Evolutionary conservation across 2,113 vertebrate species (phyloP).

Genomic region (Machaerirhynchus nigripectus): DNA sequence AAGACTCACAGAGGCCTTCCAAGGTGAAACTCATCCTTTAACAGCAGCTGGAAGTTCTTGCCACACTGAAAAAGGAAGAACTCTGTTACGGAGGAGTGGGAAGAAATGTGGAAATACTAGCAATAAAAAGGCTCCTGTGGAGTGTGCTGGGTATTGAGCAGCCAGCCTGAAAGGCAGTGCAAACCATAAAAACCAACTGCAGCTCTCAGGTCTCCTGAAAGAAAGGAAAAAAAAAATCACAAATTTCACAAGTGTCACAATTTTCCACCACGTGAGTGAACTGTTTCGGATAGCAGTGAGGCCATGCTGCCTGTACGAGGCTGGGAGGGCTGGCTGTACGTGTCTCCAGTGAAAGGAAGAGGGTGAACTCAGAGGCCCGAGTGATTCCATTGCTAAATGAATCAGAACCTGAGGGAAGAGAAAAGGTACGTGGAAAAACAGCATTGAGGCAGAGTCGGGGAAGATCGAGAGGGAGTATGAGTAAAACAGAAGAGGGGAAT

Average conservation of each 20-base stretch:
- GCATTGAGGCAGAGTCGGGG: not conserved
- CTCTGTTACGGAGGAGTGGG: not conserved
- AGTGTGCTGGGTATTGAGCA: not conserved
- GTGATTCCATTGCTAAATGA: not conserved
- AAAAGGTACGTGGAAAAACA: not conserved
- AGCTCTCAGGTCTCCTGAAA: not conserved
- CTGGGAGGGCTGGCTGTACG: not conserved
- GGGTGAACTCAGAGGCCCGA: not conserved
- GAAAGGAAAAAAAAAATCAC: not conserved
- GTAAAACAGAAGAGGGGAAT: not conserved
- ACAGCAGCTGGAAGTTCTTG: not conserved
- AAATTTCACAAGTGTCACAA: slow-evolving; percentile 12
- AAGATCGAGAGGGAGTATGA: not conserved
- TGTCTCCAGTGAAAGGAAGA: slow-evolving; percentile 33
- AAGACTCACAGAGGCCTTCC: not conserved
- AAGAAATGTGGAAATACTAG: not conserved
- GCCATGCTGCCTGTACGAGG: not conserved
- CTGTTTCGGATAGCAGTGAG: slow-evolving; percentile 28
- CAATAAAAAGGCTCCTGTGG: not conserved
- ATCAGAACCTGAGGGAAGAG: slow-evolving; percentile 12
- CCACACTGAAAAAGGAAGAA: not conserved
- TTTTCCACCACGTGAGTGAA: slow-evolving; percentile 29
- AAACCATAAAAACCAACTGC: not conserved
- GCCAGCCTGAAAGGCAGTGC: not conserved
- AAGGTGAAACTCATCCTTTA: not conserved